Percentiles rank a stretch among this genome's conserved stretches.
These are phyloP conservation scores for Drosophila arizonae DNA, from an alignment of 1,140 invertebrate species.

Conservation along the genomic window DNA sequence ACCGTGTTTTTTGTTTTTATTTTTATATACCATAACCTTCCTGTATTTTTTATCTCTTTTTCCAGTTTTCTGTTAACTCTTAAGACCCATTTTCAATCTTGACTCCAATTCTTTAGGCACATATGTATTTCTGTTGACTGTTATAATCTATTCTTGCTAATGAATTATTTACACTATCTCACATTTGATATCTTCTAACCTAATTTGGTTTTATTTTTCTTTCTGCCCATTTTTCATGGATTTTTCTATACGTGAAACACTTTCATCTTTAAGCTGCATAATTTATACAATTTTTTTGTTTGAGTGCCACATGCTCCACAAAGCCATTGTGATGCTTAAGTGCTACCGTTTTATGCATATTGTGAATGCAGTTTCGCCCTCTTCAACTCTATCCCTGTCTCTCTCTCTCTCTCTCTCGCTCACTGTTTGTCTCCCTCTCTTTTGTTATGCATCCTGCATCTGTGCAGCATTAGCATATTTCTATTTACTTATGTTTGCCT, in stretches of 20 bases:
- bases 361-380: slow-evolving; percentile 18
- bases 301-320: slow-evolving; percentile 17
- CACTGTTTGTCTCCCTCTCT: background rate
- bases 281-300: slow-evolving; percentile 30
- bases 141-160: slow-evolving; percentile 10
- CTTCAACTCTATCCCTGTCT: background rate
- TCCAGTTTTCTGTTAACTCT: too few relatives aligned
- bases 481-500: too few relatives aligned
- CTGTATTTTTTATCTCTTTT: too few relatives aligned
- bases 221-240: slow-evolving; percentile 21
- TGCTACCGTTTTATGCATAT: slow-evolving; percentile 47
- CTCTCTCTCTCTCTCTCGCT: background rate
- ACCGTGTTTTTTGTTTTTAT: too few relatives aligned
- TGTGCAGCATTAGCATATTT: slow-evolving; percentile 23
- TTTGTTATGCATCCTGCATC: background rate
- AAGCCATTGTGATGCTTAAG: slow-evolving; percentile 28
- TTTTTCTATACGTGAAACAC: background rate
- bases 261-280: slow-evolving; percentile 25
- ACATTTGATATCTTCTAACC: slow-evolving; percentile 17
- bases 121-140: slow-evolving; percentile 1
- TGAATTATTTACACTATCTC: slow-evolving; percentile 10
- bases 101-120: background rate
- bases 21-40: too few relatives aligned
- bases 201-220: slow-evolving; percentile 15
- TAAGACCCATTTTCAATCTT: too few relatives aligned